phyloP scores from a whole-genome alignment of 2,113 vertebrate genomes.

The Siniperca knerii region DNA sequence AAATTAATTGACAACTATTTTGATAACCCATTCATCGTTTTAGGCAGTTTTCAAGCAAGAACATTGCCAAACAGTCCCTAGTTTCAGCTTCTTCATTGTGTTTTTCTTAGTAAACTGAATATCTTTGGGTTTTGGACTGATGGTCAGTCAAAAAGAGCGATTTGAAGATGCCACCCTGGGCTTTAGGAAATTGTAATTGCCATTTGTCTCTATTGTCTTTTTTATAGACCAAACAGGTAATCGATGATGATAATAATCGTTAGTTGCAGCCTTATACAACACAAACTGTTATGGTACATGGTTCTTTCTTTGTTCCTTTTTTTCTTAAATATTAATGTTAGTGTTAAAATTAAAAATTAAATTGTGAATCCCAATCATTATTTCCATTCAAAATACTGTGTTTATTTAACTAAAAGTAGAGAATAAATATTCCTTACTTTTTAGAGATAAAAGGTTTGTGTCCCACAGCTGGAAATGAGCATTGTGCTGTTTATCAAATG shows the following conservation, averaged over 20 bases:
- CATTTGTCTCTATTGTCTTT: background rate
- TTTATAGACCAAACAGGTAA: background rate
- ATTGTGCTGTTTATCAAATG: slow-evolving; percentile 17
- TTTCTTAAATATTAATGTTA: background rate
- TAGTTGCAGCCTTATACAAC: background rate
- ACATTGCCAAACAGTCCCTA: background rate
- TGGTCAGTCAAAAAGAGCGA: background rate
- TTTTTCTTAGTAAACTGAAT: background rate
- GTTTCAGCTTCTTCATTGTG: too few species aligned
- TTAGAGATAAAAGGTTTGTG: background rate
- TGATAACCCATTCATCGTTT: background rate
- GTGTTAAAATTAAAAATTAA: background rate
- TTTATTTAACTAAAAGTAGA: background rate
- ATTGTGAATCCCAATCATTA: background rate
- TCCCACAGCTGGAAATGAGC: slow-evolving; percentile 10
- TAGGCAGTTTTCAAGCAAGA: background rate
- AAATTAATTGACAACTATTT: background rate
- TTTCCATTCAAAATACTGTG: background rate
- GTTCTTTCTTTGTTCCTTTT: background rate
- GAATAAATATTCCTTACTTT: background rate
- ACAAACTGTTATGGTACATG: background rate
- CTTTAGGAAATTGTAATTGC: background rate
- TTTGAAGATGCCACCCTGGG: background rate
- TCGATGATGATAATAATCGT: background rate
- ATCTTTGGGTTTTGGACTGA: background rate